Evolutionary conservation across 2,797 vertebrate genomes (phyloP).

Genomic region (Oreortyx pictus): DNA sequence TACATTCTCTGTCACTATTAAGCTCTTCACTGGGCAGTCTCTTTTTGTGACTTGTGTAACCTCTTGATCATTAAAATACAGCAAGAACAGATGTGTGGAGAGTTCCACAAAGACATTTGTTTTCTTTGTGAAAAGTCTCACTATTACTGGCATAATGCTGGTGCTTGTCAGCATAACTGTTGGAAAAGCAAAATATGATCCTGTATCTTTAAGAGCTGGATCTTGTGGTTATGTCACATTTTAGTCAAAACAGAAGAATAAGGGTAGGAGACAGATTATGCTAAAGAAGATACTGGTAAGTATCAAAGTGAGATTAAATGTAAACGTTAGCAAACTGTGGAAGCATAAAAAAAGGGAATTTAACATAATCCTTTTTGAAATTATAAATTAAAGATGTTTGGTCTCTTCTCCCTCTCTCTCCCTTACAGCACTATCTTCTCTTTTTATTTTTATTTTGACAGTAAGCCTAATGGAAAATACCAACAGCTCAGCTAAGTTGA

Average conservation of each 20-base stretch:
- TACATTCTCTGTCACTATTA: neutral
- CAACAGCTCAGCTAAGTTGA: constrained; percentile 11
- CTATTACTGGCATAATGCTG: neutral
- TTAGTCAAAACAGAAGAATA: neutral
- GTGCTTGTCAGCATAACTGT: neutral
- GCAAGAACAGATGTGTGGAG: neutral
- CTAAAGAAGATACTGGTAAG: neutral
- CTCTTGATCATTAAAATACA: neutral
- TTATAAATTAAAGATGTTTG: constrained; percentile 29
- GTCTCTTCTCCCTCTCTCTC: neutral
- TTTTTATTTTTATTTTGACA: constrained; percentile 50
- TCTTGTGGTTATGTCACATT: neutral
- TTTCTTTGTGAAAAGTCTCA: neutral
- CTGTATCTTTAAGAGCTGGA: neutral
- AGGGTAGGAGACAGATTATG: neutral
- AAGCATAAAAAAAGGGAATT: neutral
- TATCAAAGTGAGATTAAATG: constrained; percentile 37
- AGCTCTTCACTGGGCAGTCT: neutral
- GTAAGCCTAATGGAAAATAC: constrained; percentile 34
- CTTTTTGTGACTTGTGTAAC: neutral
- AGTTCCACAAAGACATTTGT: neutral
- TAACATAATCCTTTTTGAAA: constrained; percentile 56
- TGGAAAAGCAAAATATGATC: neutral
- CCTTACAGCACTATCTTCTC: neutral
- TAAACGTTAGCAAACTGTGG: constrained; percentile 11